A percentile compares a stretch with the other conserved stretches of the same genome.
phyloP scores from a whole-genome alignment of 2,797 vertebrate species.

The Manis crassicaudata region DNA sequence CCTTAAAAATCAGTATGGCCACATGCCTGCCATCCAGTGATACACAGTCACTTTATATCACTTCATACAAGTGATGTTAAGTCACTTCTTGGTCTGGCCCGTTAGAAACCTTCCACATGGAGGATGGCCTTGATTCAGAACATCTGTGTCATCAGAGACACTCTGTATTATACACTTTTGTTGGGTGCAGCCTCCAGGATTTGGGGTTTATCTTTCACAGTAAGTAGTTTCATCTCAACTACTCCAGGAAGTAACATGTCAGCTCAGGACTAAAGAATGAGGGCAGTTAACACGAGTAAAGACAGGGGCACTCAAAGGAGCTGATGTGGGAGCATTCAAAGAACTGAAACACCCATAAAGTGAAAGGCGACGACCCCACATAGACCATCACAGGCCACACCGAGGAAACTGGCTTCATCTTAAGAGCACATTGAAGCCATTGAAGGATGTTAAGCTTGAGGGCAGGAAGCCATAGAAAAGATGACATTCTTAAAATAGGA shows the following conservation, averaged over 20 bases:
- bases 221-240: background rate
- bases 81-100: no score
- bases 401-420: background rate
- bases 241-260: background rate
- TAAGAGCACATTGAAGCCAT: background rate
- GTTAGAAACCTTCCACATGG: background rate
- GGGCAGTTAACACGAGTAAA: background rate
- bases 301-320: background rate
- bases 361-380: fast-evolving
- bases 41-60: background rate
- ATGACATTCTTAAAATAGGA: background rate
- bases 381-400: fast-evolving
- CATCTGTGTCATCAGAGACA: background rate
- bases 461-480: background rate
- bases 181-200: background rate
- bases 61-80: no score
- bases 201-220: no score
- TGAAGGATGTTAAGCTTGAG: background rate
- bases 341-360: background rate
- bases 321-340: fast-evolving
- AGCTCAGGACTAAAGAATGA: background rate
- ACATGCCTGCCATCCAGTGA: fast-evolving
- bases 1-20: background rate
- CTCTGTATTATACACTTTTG: background rate
- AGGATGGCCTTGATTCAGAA: background rate